Evolutionary conservation across 1,140 invertebrate genomes (phyloP), one percentile per base, ranked within the genome.

Genomic region (Psix sp.): DNA sequence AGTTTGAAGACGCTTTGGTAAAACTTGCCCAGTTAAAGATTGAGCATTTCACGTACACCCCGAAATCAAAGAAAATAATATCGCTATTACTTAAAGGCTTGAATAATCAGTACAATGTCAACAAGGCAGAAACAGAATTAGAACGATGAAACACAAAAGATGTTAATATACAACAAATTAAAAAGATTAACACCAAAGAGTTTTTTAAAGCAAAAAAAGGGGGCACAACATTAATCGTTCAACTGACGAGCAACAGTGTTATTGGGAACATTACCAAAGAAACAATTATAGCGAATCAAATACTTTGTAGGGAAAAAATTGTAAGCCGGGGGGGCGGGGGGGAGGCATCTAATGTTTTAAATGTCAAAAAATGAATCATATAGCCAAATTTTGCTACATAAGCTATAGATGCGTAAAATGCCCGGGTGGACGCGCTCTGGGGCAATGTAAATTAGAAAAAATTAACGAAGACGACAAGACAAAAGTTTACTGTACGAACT

Each of bases 401-500:
- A 7, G 5, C 0, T 54, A 46, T 10, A 11, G 66, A 20, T 70
- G 66, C 14, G 66, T 60, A 0, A 52, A 51, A 26, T 70, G 65
- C 31, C 48, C 39, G 0, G 15, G 29, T 3, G 3, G 7, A 0
- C 60, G 52, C 11, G 11, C 1, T 2, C 35, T 21, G 1, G 35
- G 56, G 0, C 7, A 60, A 14, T 49, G 45, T 7, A 21, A 33
- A n/a, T n/a, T n/a, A n/a, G n/a, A n/a, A n/a, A n/a, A n/a, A n/a
- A n/a, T n/a, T n/a, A n/a, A n/a, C n/a, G 15, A 24, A 4, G n/a
- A 1, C 1, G 7, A 36, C 1, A 24, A 11, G 6, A 13, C 16
- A 0, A 36, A 66, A 14, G 11, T 63, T 0, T 62, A 24, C 11
- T 78, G 76, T 39, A 35, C 40, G 4, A 70, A 70, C 7, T 78